Base-by-base conservation (phyloP, 37 sponge, comb jelly and placozoan species). In the Halisarca cf. caerulea region DNA sequence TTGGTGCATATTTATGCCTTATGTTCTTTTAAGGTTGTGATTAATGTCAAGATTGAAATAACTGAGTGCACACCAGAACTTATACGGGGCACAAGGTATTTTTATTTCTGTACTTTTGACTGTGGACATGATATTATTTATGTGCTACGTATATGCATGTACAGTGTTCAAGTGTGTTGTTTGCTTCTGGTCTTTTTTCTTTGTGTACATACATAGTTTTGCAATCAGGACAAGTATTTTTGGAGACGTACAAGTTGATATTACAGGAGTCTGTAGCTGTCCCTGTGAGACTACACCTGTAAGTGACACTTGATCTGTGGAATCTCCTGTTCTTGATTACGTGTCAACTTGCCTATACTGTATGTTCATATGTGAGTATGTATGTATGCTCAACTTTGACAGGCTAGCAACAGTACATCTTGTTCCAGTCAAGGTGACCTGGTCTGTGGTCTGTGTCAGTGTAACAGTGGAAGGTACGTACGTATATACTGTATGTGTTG, bases 351-450 rank as follows among this genome's bases (percentile, higher is more conserved):
- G n/a, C n/a, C 11, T 47, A 47, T 47, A 47, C 6, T 47, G 51
- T 47, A 6, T 14, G 51, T 47, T 14, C 11, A 47, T 47, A 47
- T 47, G 51, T 11, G 11, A 14, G 51, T 47, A 47, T 11, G 51
- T 47, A 47, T 11, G 11, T 47, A 47, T 47, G 51, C 11, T 14
- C 51, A 47, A 32, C 11, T 2, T 74, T 2, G 1, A 23, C 35
- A 80, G 80, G 32, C 33, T 58, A 17, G 24, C 58, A 80, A 80
- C 9, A 58, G 59, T 36, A 51, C 80, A 3, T 55, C 24, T 51
- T 80, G 80, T 80, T 33, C 33, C 59, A 80, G 54, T 35, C 59
- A 80, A 58, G 80, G 80, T 8, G 59, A 80, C 36, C 59, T 58
- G 54, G 38, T 36, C 2, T 80, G 80, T 58, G 80, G 80, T 28